A percentile compares a stretch with the other conserved stretches of the same genome.
Evolutionary conservation across 2,888 invertebrate genomes (phyloP).

Genomic region (Nephrotoma guestfalica): DNA sequence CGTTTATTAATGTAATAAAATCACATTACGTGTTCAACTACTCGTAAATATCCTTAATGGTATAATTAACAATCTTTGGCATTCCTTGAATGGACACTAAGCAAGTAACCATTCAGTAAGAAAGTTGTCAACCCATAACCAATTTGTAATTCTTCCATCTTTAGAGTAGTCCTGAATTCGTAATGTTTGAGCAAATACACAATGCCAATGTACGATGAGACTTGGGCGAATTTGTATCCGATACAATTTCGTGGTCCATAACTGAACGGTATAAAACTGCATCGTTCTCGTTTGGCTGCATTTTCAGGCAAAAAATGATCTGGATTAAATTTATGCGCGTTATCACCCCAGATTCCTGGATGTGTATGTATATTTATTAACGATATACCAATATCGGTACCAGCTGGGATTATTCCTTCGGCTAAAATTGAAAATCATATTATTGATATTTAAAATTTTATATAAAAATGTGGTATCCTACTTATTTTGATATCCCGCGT

Average conservation of each 20-base stretch:
- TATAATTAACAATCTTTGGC: neutral
- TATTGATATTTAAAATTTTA: neutral
- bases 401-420: neutral
- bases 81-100: neutral
- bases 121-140: neutral
- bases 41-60: neutral
- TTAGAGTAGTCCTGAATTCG: neutral
- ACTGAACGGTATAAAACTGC: slow-evolving; percentile 2
- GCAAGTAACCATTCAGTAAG: neutral
- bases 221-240: neutral
- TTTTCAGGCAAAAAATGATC: slow-evolving; percentile 2
- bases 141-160: neutral
- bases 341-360: neutral
- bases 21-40: neutral
- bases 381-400: neutral
- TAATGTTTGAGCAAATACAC: neutral
- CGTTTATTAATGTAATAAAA: neutral
- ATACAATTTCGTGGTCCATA: neutral
- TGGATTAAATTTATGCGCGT: neutral
- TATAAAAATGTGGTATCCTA: neutral
- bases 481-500: neutral
- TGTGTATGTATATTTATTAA: neutral
- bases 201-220: neutral
- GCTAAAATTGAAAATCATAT: neutral
- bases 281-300: neutral